Evolutionary conservation across 2,888 invertebrate species (phyloP).

Genomic region (Litoditis marina): DNA sequence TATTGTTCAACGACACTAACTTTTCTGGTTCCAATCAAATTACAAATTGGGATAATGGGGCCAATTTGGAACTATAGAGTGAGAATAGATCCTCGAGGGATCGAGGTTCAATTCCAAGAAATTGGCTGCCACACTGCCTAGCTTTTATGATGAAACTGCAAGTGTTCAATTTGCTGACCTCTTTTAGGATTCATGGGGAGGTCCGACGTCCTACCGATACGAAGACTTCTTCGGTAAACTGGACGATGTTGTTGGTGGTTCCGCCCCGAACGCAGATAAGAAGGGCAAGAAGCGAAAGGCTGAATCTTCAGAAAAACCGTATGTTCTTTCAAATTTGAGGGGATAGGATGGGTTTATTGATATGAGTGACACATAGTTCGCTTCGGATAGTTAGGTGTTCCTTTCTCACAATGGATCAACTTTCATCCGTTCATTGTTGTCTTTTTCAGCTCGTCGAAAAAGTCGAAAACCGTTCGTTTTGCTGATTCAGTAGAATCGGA

Average conservation of each 20-base stretch:
- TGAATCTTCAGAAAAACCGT: too few relatives aligned
- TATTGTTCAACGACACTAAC: too few relatives aligned
- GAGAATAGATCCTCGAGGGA: too few relatives aligned
- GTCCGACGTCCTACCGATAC: conserved; percentile 33
- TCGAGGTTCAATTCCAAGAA: too few relatives aligned
- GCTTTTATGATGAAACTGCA: neutral
- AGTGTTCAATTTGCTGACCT: neutral
- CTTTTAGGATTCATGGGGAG: conserved; percentile 33
- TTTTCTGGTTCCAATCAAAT: too few relatives aligned
- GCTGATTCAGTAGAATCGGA: conserved; percentile 30
- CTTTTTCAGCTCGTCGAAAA: conserved; percentile 10
- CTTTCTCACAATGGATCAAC: neutral
- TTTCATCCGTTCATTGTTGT: neutral
- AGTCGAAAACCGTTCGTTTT: conserved; percentile 33
- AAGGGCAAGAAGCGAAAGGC: conserved; percentile 21
- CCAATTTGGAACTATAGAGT: too few relatives aligned
- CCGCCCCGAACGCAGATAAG: conserved; percentile 6
- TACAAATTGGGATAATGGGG: too few relatives aligned
- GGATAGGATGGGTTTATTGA: neutral
- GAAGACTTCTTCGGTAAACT: conserved; percentile 43
- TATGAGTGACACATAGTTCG: neutral
- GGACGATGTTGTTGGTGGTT: conserved; percentile 16
- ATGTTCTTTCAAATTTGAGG: too few relatives aligned
- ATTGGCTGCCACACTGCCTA: neutral
- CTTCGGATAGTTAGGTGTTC: neutral